Base-by-base conservation (phyloP, 1,140 invertebrate species). In the Aethina tumida region DNA sequence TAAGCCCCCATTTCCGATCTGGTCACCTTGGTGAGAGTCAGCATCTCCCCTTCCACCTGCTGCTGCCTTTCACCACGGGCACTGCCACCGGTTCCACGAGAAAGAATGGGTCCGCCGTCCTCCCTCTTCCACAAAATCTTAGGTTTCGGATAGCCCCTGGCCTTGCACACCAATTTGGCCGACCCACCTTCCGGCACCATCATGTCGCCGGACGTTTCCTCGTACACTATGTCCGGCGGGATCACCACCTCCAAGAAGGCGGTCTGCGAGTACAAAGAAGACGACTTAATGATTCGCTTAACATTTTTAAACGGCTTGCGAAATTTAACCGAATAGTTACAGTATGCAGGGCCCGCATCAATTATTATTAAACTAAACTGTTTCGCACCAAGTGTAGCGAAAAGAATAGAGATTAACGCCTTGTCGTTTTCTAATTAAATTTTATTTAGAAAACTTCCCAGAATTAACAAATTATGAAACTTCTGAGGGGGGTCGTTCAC, bases 161-260 rank as follows among this genome's bases (percentile, higher is more conserved):
- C 88, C 51, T 81, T 84, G 60, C 90, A 95, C 12, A 80, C 73
- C 32, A 95, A 67, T 53, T 87, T 88, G 3, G 86, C 85, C 3
- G 84, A 84, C 2, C 86, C 82, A 19, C 89, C 88, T 66, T 94
- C 90, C 2, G 84, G 82, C 9, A 91, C 84, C 81, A 90, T 88
- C 64, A 90, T 76, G 56, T 93, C 88, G 13, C 86, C 79, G 27
- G 86, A 84, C 3, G 85, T 88, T 53, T 91, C 84, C 52, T 89
- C 81, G 50, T 84, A 84, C 35, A 88, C 73, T 45, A 93, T 91
- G 55, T 92, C 87, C 17, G 89, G 89, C 9, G 89, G 87, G 50
- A 92, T 89, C 1, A 91, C 86, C 26, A 91, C 85, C 63, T 90
- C 85, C 50, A 90, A 59, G 56, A 74, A 83, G 41, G 83, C 85